Percentiles rank a stretch among this genome's conserved stretches.
Conservation (phyloP, 2,113 vertebrate species). For the Oreochromis aureus region DNA sequence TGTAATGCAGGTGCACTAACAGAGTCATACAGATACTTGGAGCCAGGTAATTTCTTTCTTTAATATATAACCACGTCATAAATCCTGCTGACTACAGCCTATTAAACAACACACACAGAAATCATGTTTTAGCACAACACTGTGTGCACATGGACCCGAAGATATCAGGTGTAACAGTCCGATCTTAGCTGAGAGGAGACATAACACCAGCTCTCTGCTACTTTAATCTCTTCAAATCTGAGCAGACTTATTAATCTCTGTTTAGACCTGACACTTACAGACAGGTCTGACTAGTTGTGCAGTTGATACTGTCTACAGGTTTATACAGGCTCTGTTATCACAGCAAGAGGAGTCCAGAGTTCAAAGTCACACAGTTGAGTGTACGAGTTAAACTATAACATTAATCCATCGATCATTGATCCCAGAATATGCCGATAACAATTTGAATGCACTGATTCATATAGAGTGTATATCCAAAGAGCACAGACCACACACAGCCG, state of each 20-base stretch:
- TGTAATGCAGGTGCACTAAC: not conserved
- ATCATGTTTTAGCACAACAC: not conserved
- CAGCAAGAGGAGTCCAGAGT: not conserved
- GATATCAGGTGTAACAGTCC: not conserved
- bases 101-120: not conserved
- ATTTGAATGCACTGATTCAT: not conserved
- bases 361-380: not conserved
- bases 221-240: not conserved
- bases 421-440: fast-evolving
- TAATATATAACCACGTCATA: not conserved
- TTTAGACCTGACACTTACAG: not conserved
- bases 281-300: not conserved
- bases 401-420: not conserved
- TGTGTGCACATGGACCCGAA: fast-evolving
- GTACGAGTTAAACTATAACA: not conserved
- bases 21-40: not conserved
- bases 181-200: not conserved
- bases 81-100: not conserved
- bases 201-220: not conserved
- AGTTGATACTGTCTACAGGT: not conserved
- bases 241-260: not conserved
- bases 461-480: not conserved
- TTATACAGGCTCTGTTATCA: not conserved
- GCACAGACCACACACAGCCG: fast-evolving
- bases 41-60: not conserved